A percentile compares a stretch with the other conserved stretches of the same genome.
These are phyloP conservation scores for Amia ocellicauda DNA, from an alignment of 2,113 vertebrate species.

Conservation along the genomic window DNA sequence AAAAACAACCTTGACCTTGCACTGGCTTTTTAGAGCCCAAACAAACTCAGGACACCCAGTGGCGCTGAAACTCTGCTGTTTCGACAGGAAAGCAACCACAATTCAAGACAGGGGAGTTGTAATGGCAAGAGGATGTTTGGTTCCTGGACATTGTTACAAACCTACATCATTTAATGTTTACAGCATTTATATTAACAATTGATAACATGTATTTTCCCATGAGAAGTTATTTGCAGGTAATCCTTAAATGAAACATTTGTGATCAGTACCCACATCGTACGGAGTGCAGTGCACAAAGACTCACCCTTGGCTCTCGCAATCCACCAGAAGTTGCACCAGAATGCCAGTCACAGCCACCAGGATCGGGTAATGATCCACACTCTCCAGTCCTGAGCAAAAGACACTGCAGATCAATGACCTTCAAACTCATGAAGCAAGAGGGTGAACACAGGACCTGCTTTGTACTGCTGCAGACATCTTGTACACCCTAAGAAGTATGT, in stretches of 20 bases:
- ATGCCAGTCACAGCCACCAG: conserved; percentile 95
- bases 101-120: no score
- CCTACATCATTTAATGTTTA: no score
- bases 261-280: no score
- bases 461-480: no score
- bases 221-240: no score
- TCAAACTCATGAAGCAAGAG: background rate
- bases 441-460: no score
- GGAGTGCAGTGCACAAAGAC: conserved; percentile 36
- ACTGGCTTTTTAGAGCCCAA: background rate
- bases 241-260: no score
- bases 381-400: conserved; percentile 78
- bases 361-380: conserved; percentile 96
- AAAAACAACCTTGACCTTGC: conserved; percentile 8
- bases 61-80: background rate
- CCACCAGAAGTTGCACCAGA: conserved; percentile 85
- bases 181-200: no score
- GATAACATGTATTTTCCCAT: no score
- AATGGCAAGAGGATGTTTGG: background rate
- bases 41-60: conserved; percentile 4
- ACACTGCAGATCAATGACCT: background rate
- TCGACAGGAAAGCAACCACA: no score
- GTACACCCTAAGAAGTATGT: no score
- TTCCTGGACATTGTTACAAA: background rate
- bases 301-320: conserved; percentile 82